Percentiles rank a stretch among this genome's conserved stretches.
Conservation (phyloP, 2,797 vertebrate species). For the Euphonia xanthogaster region DNA sequence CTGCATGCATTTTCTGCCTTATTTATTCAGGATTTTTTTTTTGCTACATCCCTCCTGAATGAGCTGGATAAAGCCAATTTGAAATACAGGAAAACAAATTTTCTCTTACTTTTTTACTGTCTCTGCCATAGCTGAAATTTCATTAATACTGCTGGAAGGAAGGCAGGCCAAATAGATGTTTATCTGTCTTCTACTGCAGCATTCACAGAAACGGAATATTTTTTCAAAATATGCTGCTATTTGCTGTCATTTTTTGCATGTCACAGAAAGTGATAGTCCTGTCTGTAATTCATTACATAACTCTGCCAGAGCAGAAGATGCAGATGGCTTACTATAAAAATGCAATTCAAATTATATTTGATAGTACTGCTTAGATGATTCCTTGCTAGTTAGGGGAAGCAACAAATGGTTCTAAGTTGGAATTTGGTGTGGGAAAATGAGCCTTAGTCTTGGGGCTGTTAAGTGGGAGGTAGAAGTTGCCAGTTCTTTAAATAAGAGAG, state of each 20-base stretch:
- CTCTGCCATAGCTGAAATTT: not conserved
- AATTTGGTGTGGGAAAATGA: not conserved
- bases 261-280: not conserved
- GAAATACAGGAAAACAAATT: conserved; percentile 25
- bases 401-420: not conserved
- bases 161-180: not conserved
- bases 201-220: not conserved
- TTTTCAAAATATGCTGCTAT: not conserved
- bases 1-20: not conserved
- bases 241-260: not conserved
- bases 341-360: not conserved
- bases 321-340: conserved; percentile 31
- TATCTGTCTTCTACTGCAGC: not conserved
- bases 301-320: not conserved
- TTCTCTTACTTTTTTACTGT: not conserved
- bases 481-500: not conserved
- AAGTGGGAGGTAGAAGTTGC: not conserved
- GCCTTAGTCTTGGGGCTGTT: not conserved
- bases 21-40: conserved; percentile 28
- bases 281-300: not conserved
- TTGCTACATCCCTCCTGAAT: not conserved
- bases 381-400: not conserved
- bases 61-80: not conserved
- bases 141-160: not conserved
- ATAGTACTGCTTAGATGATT: not conserved